Evolutionary conservation across 2,797 vertebrate species (phyloP), one percentile per base, ranked within the genome.

Genomic region (Buceros bicornis): DNA sequence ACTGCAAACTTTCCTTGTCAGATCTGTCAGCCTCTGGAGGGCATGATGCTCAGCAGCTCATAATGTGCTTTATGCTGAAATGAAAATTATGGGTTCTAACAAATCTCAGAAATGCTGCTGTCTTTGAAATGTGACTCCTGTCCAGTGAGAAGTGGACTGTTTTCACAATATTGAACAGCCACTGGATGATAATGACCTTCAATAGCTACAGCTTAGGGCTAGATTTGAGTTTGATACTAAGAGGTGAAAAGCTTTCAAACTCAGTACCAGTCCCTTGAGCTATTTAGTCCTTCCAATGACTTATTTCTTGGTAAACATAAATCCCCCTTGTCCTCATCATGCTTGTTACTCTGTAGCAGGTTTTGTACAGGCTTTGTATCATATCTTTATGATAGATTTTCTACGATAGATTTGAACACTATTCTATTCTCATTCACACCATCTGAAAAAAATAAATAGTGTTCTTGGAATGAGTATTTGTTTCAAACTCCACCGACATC

Each of bases 161-260:
- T 95, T 95, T 90, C 85, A 69, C 77, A 73, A 48, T 95, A 96
- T 96, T 94, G 93, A 96, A 89, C 89, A 91, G 82, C 78, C 84
- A 76, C 82, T 88, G 81, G 89, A 86, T 88, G 87, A 90, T 96
- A 93, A 95, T 96, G 93, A 96, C 93, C 91, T 95, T 96, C 96
- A 96, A 93, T 96, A 88, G 87, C 94, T 94, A 81, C 93, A 81
- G 93, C 96, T 95, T 90, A 89, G 66, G 93, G 95, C 96, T 95
- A 93, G 93, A 82, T 95, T 82, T 91, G 91, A 86, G 91, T 86
- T 92, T 93, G 93, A 90, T 95, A 83, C 87, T 94, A 94, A 96
- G 91, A 96, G 94, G 95, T 96, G 94, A 96, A 95, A 95, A 90
- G 95, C 96, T 97, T 95, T 96, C 96, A 91, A 94, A 95, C 51